Base-by-base conservation (phyloP, 2,797 vertebrate genomes). In the Xerus rutilus region DNA sequence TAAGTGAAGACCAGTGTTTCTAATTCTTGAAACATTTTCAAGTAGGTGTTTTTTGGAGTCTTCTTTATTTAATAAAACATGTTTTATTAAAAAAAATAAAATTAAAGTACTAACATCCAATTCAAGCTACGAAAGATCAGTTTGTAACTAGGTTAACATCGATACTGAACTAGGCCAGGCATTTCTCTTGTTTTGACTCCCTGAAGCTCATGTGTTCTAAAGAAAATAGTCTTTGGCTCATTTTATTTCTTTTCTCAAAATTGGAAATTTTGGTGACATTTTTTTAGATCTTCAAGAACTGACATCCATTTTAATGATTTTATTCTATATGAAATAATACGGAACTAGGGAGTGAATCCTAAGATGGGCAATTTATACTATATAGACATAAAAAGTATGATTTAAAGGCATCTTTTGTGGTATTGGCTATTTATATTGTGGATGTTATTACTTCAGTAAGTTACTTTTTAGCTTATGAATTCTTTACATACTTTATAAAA, bases 281-380 rank as follows among this genome's bases (percentile, higher is more conserved):
- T 90, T 35, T 70, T 95, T 70, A 65, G n/a, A 6, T 59, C 3
- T 91, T 0, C 67, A 81, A 62, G 32, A 88, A 0, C 11, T 85
- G 43, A 47, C 3, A 88, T 57, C n/a, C 79, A 47, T 88, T 89
- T 81, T 87, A 94, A 49, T 91, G 52, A 85, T 82, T 94, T 89
- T 43, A 81, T 85, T 81, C 39, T 76, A 57, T 23, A 25, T 30
- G 21, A 76, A 78, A 70, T 65, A 89, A 86, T 17, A 64, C 62
- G 57, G 35, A 90, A 49, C 47, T 76, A 13, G 54, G 28, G 8
- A 39, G 4, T 69, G 8, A 88, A 84, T 82, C 47, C 23, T 84
- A 23, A 92, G 21, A 76, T 30, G 12, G 62, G 30, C 0, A 62
- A 30, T 64, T 89, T 85, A 21, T 45, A 49, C 72, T 59, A 64